Base-by-base conservation (phyloP, 2,888 invertebrate species). In the Tuta absoluta region DNA sequence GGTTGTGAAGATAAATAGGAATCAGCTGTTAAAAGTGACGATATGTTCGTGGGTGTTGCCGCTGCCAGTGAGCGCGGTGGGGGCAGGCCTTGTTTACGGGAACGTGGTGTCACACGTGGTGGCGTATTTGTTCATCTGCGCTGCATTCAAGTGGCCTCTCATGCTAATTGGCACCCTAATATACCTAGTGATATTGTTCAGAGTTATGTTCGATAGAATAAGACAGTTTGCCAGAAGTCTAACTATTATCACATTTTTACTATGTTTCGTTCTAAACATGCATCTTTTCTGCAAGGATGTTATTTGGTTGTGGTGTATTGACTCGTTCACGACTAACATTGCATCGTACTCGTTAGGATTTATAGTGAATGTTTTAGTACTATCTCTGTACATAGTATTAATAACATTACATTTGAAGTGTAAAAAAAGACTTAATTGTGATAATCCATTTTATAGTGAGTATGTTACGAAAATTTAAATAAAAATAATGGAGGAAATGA, bases 231-330 rank as follows among this genome's bases (percentile, higher is more conserved):
- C 88, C 1, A 78, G 84, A 68, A 85, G 84, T 72, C 76, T 91
- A 11, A 84, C 89, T 1, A 70, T 87, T 0, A 81, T 86, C 1
- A 90, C 89, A 0, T 91, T 91, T 73, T 73, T 88, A 38, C 72
- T 91, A 66, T 91, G 89, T 73, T 75, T 89, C 65, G 73, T 85
- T 10, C 80, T 89, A 62, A 90, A 88, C 68, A 73, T 87, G 61
- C 86, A 91, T 75, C 77, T 86, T 53, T 78, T 91, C 68, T 83
- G 82, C 1, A 86, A 81, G 67, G 90, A 91, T 66, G 70, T 87
- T 0, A 84, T 87, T 28, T 75, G 78, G 23, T 72, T 88, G 60
- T 89, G 83, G 83, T 87, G 86, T 76, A 70, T 76, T 0, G 59
- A 78, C 61, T 81, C 81, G 0, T 76, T 78, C 63, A 62, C 68